Base-by-base conservation (phyloP, 30 jellyfish, hydroid and myxozoan genomes). In the Sanderia malayensis region DNA sequence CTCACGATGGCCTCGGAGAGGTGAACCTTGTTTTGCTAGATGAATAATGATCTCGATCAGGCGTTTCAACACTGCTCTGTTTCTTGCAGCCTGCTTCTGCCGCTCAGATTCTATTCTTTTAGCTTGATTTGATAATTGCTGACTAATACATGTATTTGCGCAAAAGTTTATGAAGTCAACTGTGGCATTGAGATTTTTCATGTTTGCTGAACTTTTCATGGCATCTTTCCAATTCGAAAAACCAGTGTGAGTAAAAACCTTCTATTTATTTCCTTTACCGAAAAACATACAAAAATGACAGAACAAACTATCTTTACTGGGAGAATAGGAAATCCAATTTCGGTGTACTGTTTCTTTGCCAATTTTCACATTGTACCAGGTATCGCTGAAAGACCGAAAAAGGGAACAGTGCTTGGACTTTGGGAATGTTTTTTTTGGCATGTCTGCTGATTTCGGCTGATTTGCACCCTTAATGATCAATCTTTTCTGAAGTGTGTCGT, bases 1-100 rank as follows among this genome's bases (percentile, higher is more conserved):
- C 74, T 73, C 74, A 73, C 77, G 85, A 49, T 73, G 74, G 17
- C 85, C 61, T 76, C 74, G 52, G 61, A 73, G 55, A 49, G 73
- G 76, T 30, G 55, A 31, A 49, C 85, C 74, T 57, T 73, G 85
- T 37, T 73, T 73, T 47, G 85, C 85, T 49, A 73, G 53, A 29
- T 61, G 55, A 49, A 73, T 34, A 76, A 76, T 71, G 78, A 71
- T 71, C 26, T 71, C 74, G 29, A 27, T 71, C 13, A 46, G 78
- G 25, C 34, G 76, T 57, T 73, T 73, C 76, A 73, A 49, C 85
- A 57, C 76, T 52, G 76, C 34, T 73, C 85, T 55, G 85, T 73
- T 73, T 76, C 53, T 28, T 53, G 25, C 74, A 57, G 55, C 85
- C 53, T 25, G 52, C 85, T 30, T 73, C 37, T 31, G 29, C 85